Evolutionary conservation across 2,797 vertebrate genomes (phyloP).

Genomic region (Mergus octosetaceus): DNA sequence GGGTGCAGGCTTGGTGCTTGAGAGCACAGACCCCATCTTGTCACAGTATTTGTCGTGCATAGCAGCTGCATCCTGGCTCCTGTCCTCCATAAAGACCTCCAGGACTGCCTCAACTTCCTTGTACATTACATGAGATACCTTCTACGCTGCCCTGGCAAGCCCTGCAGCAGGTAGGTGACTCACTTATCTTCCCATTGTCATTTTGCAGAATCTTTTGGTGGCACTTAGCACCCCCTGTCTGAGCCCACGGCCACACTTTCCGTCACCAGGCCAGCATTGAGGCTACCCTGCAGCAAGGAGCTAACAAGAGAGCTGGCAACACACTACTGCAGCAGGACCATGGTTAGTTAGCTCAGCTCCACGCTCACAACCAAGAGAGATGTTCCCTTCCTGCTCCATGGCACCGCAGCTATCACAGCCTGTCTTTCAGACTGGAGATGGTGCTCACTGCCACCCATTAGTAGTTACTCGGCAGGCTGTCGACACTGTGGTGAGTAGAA

Average conservation of each 20-base stretch:
- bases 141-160: too few species aligned
- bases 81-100: neutral
- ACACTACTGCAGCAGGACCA: neutral
- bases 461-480: neutral
- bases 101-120: neutral
- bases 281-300: neutral
- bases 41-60: neutral
- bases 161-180: neutral
- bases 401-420: neutral
- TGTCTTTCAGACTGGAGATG: neutral
- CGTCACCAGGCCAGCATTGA: neutral
- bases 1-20: neutral
- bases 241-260: neutral
- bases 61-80: neutral
- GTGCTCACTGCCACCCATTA: neutral
- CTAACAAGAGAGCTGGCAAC: neutral
- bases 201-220: neutral
- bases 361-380: neutral
- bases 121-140: neutral
- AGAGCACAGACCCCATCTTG: neutral
- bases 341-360: neutral
- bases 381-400: accelerated
- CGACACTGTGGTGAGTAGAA: neutral
- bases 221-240: neutral
- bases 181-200: neutral